Evolutionary conservation across 2,113 vertebrate species (phyloP).

Genomic region (Anseranas semipalmata): DNA sequence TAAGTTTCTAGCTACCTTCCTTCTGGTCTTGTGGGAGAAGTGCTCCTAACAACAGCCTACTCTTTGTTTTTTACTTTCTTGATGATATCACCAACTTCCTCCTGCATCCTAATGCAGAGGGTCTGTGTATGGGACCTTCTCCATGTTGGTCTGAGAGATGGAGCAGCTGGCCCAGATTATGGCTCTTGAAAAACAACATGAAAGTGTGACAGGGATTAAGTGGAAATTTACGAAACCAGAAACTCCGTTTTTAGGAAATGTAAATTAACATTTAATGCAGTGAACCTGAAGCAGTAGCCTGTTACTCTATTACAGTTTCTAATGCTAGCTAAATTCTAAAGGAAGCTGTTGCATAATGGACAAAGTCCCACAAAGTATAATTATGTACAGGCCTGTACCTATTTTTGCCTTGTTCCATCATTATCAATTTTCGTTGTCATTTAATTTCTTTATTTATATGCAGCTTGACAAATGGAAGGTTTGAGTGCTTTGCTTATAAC

Average conservation of each 20-base stretch:
- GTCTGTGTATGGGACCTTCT: background rate
- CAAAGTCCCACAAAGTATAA: background rate
- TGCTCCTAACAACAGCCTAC: background rate
- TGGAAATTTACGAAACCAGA: background rate
- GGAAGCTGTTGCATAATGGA: background rate
- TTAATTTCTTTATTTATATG: slow-evolving; percentile 70
- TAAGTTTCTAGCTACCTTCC: background rate
- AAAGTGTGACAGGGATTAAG: background rate
- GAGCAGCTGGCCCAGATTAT: background rate
- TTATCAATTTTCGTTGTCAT: slow-evolving; percentile 58
- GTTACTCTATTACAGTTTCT: background rate
- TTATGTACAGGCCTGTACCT: background rate
- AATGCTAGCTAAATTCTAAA: background rate
- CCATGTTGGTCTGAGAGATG: background rate
- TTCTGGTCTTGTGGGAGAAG: background rate
- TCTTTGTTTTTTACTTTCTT: background rate
- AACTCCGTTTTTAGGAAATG: background rate
- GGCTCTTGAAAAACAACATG: background rate
- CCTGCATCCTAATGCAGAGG: background rate
- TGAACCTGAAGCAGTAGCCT: background rate
- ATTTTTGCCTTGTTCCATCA: slow-evolving; percentile 37
- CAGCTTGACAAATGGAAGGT: slow-evolving; percentile 45
- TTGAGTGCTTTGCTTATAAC: slow-evolving; percentile 58
- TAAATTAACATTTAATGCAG: background rate
- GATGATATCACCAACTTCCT: background rate